phyloP scores from a whole-genome alignment of 2,797 vertebrate species.

The Hemitrygon akajei region DNA sequence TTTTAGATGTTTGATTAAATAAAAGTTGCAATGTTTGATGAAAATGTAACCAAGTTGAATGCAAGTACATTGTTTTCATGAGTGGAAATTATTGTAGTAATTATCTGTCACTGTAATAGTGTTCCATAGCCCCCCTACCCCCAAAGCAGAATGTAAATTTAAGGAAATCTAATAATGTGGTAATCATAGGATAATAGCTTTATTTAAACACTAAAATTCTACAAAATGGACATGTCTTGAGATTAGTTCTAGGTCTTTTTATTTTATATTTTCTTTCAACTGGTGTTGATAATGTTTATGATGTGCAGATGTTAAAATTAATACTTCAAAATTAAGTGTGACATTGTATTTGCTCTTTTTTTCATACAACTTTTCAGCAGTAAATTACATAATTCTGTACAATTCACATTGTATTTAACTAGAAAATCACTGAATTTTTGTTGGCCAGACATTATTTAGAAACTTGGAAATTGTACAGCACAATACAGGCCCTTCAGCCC shows the following conservation, averaged over 20 bases:
- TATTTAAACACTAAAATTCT: not conserved
- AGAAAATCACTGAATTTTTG: not conserved
- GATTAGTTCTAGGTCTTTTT: not conserved
- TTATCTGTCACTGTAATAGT: not conserved
- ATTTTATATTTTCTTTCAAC: not conserved
- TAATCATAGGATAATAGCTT: not conserved
- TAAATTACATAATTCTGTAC: not conserved
- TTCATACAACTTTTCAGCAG: not conserved
- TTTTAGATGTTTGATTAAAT: not conserved
- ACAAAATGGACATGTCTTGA: not conserved
- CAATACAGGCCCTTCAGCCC: no score
- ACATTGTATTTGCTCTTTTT: slow-evolving; percentile 8
- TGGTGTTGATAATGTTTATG: not conserved
- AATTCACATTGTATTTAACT: not conserved
- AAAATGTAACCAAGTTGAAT: not conserved
- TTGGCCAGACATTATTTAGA: not conserved
- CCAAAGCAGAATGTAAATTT: not conserved
- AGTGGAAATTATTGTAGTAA: not conserved
- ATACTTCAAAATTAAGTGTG: not conserved
- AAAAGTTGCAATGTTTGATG: not conserved
- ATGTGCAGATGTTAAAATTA: not conserved
- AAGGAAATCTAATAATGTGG: not conserved
- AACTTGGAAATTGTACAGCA: no score
- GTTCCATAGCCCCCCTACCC: not conserved
- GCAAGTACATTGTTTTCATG: not conserved